Base-by-base conservation (phyloP, 2,888 invertebrate species). In the Camptogramma bilineatum region DNA sequence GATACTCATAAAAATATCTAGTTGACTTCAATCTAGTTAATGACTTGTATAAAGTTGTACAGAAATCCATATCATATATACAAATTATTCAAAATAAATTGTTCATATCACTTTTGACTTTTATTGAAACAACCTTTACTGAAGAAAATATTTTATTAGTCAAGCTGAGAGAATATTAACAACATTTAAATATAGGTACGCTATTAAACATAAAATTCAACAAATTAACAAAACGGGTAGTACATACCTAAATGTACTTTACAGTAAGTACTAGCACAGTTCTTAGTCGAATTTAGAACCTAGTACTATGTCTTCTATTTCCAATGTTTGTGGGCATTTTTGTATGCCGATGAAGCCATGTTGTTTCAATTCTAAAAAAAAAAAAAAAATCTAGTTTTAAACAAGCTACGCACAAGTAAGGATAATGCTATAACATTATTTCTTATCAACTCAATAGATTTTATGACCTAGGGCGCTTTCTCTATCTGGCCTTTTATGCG, bases 51-150 rank as follows among this genome's bases (percentile, higher is more conserved):
- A 91, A 89, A 90, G 83, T 82, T 92, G 92, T 91, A 93, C 91
- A 93, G 92, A 93, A 91, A 91, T 91, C 71, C 92, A 93, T 93
- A 93, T 93, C 92, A 91, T 82, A 39, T 87, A 84, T 90, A 91
- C 87, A 89, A 91, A 92, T 87, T 88, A 90, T 87, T 90, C 87
- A 90, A 93, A 71, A 91, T 92, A 91, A 93, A 91, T 87, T 89
- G 91, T 91, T 91, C 90, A 89, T 92, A 92, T 91, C 89, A 86
- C 82, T 71, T 51, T 46, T 2, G 48, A 70, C 66, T 84, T 86
- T 84, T 60, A 81, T 80, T 83, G 63, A 64, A 59, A 70, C 60
- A 52, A 53, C 9, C 47, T 8, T 47, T 67, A 17, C 44, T n/a
- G 9, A 62, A 10, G 47, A 44, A 21, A 16, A 56, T 54, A 59